phyloP scores from a whole-genome alignment of 2,113 vertebrate genomes.

The Nesogale talazaci region DNA sequence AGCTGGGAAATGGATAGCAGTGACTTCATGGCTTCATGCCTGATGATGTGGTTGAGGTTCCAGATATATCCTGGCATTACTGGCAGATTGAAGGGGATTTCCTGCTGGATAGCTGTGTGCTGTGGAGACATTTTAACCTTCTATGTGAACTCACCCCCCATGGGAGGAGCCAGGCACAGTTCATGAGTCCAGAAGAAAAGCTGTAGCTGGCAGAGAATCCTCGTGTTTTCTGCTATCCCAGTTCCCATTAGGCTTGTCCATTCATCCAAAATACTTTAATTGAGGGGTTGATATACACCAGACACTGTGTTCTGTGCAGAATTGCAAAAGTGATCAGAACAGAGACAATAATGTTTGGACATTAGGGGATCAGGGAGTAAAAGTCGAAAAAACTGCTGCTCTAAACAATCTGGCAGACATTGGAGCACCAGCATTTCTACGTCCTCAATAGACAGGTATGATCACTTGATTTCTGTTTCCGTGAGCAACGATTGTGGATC shows the following conservation, averaged over 20 bases:
- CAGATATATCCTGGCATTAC: slow-evolving; percentile 69
- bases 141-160: slow-evolving; percentile 31
- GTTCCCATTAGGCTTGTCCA: slow-evolving; percentile 23
- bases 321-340: slow-evolving; percentile 32
- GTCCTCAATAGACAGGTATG: neutral
- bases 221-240: slow-evolving; percentile 23
- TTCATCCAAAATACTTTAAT: slow-evolving; percentile 51
- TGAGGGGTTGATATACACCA: slow-evolving; percentile 62
- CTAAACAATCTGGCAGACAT: neutral
- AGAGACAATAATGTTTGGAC: slow-evolving; percentile 21
- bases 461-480: too few relatives aligned
- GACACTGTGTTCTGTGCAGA: slow-evolving; percentile 36
- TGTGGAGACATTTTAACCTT: slow-evolving; percentile 60
- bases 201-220: slow-evolving; percentile 31
- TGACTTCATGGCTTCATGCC: slow-evolving; percentile 67
- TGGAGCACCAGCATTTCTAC: neutral
- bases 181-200: slow-evolving; percentile 70
- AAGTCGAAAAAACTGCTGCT: neutral
- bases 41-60: slow-evolving; percentile 63
- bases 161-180: slow-evolving; percentile 55
- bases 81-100: slow-evolving; percentile 53
- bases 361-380: slow-evolving; percentile 10
- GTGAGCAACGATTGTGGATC: too few relatives aligned
- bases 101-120: slow-evolving; percentile 64
- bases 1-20: slow-evolving; percentile 69